A percentile compares a stretch with the other conserved stretches of the same genome.
Conservation (phyloP, 2,113 vertebrate species). For the Eptesicus fuscus region DNA sequence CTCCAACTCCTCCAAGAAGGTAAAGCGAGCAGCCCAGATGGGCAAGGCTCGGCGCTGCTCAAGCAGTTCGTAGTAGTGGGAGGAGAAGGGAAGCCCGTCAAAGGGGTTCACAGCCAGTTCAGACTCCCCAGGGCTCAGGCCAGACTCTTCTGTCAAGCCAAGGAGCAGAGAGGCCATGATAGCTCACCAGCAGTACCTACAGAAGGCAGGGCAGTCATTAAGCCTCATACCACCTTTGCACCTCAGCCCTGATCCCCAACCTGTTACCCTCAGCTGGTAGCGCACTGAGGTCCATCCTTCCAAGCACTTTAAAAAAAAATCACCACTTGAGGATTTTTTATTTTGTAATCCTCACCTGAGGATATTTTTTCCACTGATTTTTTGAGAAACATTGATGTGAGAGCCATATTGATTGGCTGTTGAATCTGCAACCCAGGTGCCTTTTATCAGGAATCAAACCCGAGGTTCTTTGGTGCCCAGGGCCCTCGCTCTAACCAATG, state of each 20-base stretch:
- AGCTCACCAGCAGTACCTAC: background rate
- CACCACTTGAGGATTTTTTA: too few relatives aligned
- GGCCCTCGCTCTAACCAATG: too few relatives aligned
- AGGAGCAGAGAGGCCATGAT: constrained; percentile 25
- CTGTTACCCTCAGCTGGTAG: background rate
- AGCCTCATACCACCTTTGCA: background rate
- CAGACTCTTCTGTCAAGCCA: constrained; percentile 40
- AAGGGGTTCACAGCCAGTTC: constrained; percentile 96
- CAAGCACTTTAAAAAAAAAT: background rate
- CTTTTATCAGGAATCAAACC: too few relatives aligned
- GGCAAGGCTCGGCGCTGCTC: constrained; percentile 86
- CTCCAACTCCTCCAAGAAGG: constrained; percentile 90
- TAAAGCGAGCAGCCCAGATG: constrained; percentile 87
- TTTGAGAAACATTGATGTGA: background rate
- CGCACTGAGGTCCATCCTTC: background rate
- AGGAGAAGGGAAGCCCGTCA: constrained; percentile 95
- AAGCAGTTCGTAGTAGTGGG: constrained; percentile 91
- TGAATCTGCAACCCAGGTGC: too few relatives aligned
- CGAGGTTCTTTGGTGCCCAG: too few relatives aligned
- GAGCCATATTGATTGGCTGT: too few relatives aligned
- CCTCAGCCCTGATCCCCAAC: background rate
- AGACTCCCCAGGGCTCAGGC: constrained; percentile 26
- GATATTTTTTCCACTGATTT: background rate
- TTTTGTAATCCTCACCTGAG: background rate
- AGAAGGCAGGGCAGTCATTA: constrained; percentile 28